Conservation (phyloP, 2,797 vertebrate genomes). For the Ctenopoma kingsleyae region DNA sequence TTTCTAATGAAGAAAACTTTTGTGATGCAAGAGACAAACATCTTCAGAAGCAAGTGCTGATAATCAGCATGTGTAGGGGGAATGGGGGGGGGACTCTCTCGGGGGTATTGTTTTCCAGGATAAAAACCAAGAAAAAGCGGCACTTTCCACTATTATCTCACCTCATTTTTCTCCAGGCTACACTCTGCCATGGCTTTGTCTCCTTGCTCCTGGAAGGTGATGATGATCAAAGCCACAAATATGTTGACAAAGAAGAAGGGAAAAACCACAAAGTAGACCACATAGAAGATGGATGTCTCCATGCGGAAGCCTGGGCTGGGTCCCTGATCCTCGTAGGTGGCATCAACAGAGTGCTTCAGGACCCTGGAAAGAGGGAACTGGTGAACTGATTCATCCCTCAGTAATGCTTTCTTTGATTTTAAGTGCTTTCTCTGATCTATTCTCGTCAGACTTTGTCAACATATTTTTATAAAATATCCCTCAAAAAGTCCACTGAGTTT, state of each 20-base stretch:
- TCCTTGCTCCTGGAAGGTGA: conserved; percentile 99
- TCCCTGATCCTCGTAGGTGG: conserved; percentile 96
- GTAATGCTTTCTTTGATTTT: not conserved
- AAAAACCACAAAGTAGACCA: conserved; percentile 99
- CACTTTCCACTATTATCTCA: conserved; percentile 56
- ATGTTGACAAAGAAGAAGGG: conserved; percentile 99
- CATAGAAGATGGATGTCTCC: conserved; percentile 99
- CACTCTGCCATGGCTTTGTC: conserved; percentile 99
- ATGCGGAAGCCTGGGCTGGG: conserved; percentile 97
- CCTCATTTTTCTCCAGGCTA: conserved; percentile 99
- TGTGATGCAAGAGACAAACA: conserved; percentile 27
- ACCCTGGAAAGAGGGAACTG: conserved; percentile 85
- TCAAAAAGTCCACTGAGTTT: too few relatives aligned
- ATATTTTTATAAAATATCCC: not conserved
- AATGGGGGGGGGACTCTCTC: too few relatives aligned
- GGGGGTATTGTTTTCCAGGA: not conserved
- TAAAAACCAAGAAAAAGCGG: not conserved
- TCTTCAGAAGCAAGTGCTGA: not conserved
- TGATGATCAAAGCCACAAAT: conserved; percentile 99
- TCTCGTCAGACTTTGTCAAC: not conserved
- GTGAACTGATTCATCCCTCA: not conserved
- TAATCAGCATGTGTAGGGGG: not conserved
- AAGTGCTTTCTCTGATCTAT: not conserved
- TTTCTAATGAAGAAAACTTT: conserved; percentile 24
- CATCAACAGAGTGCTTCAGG: conserved; percentile 96